Conservation (phyloP, 1,140 invertebrate species). For the Drosophila truncata region DNA sequence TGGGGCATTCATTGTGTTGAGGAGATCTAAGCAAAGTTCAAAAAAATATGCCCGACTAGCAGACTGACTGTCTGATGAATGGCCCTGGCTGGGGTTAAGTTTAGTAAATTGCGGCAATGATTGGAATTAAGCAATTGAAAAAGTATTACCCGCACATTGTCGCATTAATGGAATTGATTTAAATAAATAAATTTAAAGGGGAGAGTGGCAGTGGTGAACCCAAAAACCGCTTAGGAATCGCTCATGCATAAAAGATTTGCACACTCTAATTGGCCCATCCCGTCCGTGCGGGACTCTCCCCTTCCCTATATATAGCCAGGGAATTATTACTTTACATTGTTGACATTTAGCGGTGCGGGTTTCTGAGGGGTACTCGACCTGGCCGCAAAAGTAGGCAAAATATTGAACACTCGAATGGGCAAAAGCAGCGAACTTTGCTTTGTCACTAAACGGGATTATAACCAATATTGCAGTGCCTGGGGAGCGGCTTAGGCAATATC, state of each 20-base stretch:
- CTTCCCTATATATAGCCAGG: slow-evolving; percentile 3
- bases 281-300: slow-evolving; percentile 36
- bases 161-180: slow-evolving; percentile 69
- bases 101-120: slow-evolving; percentile 34
- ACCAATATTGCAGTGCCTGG: slow-evolving; percentile 35
- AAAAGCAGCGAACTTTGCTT: slow-evolving; percentile 38
- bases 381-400: slow-evolving; percentile 77
- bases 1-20: slow-evolving; percentile 24
- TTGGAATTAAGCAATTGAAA: slow-evolving; percentile 41
- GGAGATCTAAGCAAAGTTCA: slow-evolving; percentile 50
- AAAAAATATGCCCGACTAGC: slow-evolving; percentile 14
- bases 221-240: slow-evolving; percentile 74
- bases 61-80: background rate
- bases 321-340: slow-evolving; percentile 39
- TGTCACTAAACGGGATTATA: slow-evolving; percentile 73
- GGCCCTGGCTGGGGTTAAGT: slow-evolving; percentile 35
- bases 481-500: slow-evolving; percentile 55
- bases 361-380: slow-evolving; percentile 45
- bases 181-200: slow-evolving; percentile 68
- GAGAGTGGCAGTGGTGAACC: slow-evolving; percentile 16
- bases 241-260: slow-evolving; percentile 74
- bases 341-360: slow-evolving; percentile 66
- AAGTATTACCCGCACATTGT: slow-evolving; percentile 54
- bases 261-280: slow-evolving; percentile 72
- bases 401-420: slow-evolving; percentile 65